Percentiles rank a stretch among this genome's conserved stretches.
These are phyloP conservation scores for Alethe castanea DNA, from an alignment of 2,113 vertebrate species.

Conservation along the genomic window DNA sequence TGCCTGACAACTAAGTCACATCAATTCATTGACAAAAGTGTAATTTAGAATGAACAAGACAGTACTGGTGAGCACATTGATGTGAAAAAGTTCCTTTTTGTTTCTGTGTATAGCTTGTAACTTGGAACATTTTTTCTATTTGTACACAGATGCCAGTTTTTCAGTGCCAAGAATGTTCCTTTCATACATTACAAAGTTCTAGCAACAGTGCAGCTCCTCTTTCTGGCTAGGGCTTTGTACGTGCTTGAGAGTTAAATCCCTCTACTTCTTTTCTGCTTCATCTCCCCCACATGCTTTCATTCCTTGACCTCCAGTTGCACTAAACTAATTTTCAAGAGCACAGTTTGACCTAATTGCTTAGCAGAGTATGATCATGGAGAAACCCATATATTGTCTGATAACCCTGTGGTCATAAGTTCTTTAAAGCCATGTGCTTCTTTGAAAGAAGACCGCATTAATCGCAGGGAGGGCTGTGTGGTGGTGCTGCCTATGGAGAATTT, in stretches of 20 bases:
- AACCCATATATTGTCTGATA: not conserved
- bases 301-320: constrained; percentile 20
- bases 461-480: not conserved
- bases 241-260: constrained; percentile 3
- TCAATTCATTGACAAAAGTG: not conserved
- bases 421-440: not conserved
- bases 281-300: not conserved
- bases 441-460: not conserved
- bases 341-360: constrained; percentile 60
- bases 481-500: not conserved
- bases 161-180: constrained; percentile 8
- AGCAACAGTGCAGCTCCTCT: not conserved
- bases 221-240: not conserved
- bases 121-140: not conserved
- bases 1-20: not conserved
- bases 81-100: not conserved
- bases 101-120: not conserved
- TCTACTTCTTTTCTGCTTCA: not conserved
- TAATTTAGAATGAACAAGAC: not conserved
- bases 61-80: not conserved
- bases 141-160: not conserved
- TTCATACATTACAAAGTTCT: not conserved
- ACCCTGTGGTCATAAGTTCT: constrained; percentile 6
- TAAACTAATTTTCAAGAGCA: constrained; percentile 46
- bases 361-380: constrained; percentile 17